phyloP scores from a whole-genome alignment of 2,888 invertebrate genomes.

The Temnothorax unifasciatus region DNA sequence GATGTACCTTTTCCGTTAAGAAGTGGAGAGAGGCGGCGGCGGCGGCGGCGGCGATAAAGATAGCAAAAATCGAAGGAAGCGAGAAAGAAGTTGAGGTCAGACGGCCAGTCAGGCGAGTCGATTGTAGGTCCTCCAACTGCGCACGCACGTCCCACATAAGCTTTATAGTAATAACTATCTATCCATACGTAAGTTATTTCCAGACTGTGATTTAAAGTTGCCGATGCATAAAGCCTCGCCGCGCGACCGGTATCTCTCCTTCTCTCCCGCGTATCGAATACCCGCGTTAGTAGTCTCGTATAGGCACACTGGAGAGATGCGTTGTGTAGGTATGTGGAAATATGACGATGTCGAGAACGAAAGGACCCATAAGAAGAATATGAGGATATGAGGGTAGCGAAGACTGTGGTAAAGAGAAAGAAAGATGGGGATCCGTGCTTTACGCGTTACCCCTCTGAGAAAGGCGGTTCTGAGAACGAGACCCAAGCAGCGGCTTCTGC shows the following conservation, averaged over 20 bases:
- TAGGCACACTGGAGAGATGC: conserved; percentile 17
- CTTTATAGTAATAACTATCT: conserved; percentile 76
- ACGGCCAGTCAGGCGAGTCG: conserved; percentile 59
- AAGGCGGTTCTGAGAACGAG: conserved; percentile 60
- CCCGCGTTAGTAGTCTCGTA: conserved; percentile 52
- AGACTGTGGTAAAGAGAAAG: conserved; percentile 1
- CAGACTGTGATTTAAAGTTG: conserved; percentile 78
- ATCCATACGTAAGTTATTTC: conserved; percentile 77
- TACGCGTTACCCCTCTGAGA: conserved; percentile 64
- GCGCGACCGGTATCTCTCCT: conserved; percentile 43
- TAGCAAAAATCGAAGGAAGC: conserved; percentile 53
- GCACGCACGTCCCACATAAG: conserved; percentile 70
- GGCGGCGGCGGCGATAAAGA: conserved; percentile 34
- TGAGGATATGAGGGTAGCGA: conserved; percentile 62
- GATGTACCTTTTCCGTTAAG: conserved; percentile 51
- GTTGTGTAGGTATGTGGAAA: conserved; percentile 59
- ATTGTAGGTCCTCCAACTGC: conserved; percentile 45
- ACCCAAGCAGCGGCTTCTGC: conserved; percentile 58
- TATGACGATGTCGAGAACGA: conserved; percentile 56
- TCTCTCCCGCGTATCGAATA: conserved; percentile 14
- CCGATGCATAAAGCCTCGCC: conserved; percentile 72
- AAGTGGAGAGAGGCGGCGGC: not conserved
- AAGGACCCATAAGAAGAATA: conserved; percentile 32
- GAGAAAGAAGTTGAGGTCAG: conserved; percentile 65
- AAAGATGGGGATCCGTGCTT: conserved; percentile 42